phyloP scores from a whole-genome alignment of 2,888 invertebrate genomes.

The Troglohyphantes excavatus region DNA sequence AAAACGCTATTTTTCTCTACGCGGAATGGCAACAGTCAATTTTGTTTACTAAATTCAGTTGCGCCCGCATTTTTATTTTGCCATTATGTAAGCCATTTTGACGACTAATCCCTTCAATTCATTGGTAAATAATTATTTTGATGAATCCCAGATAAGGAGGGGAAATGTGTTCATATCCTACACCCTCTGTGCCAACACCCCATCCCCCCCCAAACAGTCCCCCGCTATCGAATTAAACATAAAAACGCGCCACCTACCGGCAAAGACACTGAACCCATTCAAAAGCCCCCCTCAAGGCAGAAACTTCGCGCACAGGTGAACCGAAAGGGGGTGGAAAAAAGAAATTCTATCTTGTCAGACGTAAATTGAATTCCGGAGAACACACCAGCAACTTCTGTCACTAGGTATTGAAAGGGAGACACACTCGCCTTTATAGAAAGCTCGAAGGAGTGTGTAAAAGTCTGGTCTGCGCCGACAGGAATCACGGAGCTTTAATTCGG shows the following conservation, averaged over 20 bases:
- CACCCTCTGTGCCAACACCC: no score
- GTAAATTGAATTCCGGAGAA: conserved; percentile 17
- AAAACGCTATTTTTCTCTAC: no score
- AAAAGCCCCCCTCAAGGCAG: neutral
- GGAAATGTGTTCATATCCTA: no score
- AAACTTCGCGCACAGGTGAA: neutral
- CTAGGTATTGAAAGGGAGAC: neutral
- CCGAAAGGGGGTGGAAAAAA: neutral
- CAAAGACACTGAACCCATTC: neutral
- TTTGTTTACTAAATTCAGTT: no score
- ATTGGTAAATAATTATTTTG: no score
- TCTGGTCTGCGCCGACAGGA: conserved; percentile 51
- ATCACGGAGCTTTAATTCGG: conserved; percentile 46
- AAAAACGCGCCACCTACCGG: neutral
- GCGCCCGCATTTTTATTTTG: no score
- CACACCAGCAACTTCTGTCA: conserved; percentile 37
- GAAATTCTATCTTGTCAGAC: conserved; percentile 43
- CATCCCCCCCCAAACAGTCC: no score
- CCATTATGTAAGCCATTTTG: no score
- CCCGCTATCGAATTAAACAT: neutral
- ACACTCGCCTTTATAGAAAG: conserved; percentile 9
- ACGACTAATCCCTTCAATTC: no score
- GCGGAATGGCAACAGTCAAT: no score
- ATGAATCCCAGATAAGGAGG: no score
- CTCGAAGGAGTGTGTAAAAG: conserved; percentile 17